Evolutionary conservation across 1,140 invertebrate species (phyloP).

Genomic region (Aphidius ervi): DNA sequence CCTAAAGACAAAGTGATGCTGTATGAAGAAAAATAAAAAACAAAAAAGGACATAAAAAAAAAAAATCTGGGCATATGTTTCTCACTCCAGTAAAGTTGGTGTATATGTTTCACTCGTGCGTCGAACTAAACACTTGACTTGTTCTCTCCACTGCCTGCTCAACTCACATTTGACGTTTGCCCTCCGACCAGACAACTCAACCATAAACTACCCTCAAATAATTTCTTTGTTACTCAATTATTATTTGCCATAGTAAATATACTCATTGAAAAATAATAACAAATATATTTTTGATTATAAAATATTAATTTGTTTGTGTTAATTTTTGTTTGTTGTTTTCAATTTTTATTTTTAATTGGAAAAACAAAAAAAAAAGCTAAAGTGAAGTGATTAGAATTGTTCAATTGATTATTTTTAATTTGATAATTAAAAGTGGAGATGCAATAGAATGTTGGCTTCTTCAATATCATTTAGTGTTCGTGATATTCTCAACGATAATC

Average conservation of each 20-base stretch:
- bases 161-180: constrained; percentile 48
- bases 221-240: neutral
- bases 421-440: constrained; percentile 24
- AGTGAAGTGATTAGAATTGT: constrained; percentile 3
- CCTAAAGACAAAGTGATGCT: too few species aligned
- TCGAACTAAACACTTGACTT: constrained; percentile 41
- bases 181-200: constrained; percentile 47
- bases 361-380: neutral
- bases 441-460: constrained; percentile 45
- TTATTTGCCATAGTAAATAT: too few species aligned
- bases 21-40: too few species aligned
- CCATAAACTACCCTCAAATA: constrained; percentile 30
- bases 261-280: too few species aligned
- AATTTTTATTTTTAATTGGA: constrained; percentile 9
- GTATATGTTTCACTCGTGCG: constrained; percentile 22
- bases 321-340: too few species aligned
- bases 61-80: neutral
- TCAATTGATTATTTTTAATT: neutral
- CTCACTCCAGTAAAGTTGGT: too few species aligned
- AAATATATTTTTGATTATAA: too few species aligned
- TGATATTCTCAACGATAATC: constrained; percentile 62
- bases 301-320: too few species aligned
- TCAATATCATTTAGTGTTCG: constrained; percentile 65
- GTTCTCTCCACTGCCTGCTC: constrained; percentile 29
- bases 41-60: neutral